Evolutionary conservation across 2,113 vertebrate species (phyloP), one percentile per base, ranked within the genome.

Genomic region (Ardeotis arabs): DNA sequence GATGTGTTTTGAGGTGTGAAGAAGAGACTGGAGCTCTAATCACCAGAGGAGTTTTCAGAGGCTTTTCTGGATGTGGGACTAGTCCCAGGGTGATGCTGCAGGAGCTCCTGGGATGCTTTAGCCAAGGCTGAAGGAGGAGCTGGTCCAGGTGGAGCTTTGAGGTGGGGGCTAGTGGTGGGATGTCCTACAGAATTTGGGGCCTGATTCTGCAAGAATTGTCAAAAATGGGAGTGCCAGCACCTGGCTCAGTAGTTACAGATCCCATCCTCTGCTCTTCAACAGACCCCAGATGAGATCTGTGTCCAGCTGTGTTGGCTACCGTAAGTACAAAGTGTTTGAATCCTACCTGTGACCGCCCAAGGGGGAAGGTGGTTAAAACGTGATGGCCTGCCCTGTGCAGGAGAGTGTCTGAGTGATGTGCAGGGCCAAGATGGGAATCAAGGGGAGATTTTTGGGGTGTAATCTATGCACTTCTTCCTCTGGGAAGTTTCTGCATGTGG

Each of bases 1-100:
- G 59, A 0, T 12, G 0, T 35, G 0, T 22, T 35, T 47, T 82
- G 44, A 14, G 23, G 3, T 59, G 9, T 24, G 8, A 59, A 49
- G 53, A 50, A 35, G 31, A 16, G 4, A 1, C 11, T 24, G 28
- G 28, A 47, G 39, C 10, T 39, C 12, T 70, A 5, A 4, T 41
- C 18, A 37, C 14, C 2, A 4, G 25, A 24, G 25, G 1, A 5
- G 2, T 10, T 63, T 64, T 58, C 9, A 16, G 18, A 13, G 14
- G 16, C 39, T 74, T 74, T 35, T 7, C 18, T 20, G 31, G 41
- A 10, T 14, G 10, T 70, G 25, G 22, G 17, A 10, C 24, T 44
- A 39, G 66, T 21, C 27, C 17, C 4, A 7, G 41, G n/a, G 13
- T 16, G 22, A 7, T 67, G 56, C 58, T 62, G 69, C 7, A 35